Base-by-base conservation (phyloP, 1,140 invertebrate species). In the Drosophila grimshawi region DNA sequence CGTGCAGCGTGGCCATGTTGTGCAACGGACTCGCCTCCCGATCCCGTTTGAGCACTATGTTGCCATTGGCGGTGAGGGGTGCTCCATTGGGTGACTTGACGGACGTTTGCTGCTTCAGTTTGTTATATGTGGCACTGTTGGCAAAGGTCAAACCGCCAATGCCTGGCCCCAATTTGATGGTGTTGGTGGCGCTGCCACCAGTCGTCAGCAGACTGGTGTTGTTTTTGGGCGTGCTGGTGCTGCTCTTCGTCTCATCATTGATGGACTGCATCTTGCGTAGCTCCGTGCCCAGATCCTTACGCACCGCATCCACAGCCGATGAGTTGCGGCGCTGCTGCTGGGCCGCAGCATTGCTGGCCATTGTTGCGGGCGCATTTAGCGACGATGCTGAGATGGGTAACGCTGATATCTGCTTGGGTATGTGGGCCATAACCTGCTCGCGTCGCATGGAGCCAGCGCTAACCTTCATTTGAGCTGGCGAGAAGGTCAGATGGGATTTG, bases 401-500 rank as follows among this genome's bases (percentile, higher is more conserved):
- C 29, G 94, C 92, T 63, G 93, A 93, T 68, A 94, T 91, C 75
- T 94, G 90, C 70, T 94, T 94, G 71, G 94, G 94, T 60, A 94
- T 94, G 43, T 94, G 93, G n/a, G 91, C 92, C 83, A 94, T 93
- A 4, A 92, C 72, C 53, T 92, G 90, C 30, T 92, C 90, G 3
- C 91, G 59, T 1, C 90, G 90, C 76, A 92, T 57, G 2, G 90
- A 90, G 1, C 81, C 81, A 0, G 90, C 90, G 19, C 77, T 92
- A 30, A 95, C 93, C 92, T 95, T 95, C 61, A 95, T 94, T 56
- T 94, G 93, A 35, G 94, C 94, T 7, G 95, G 95, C 29, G 95
- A 95, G 78, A 95, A 95, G 32, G 94, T 95, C 85, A 95, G 92
- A 81, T 95, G 95, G 62, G 94, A 95, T 72, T 94, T 95, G 90